Evolutionary conservation across 1,140 invertebrate genomes (phyloP), one percentile per base, ranked within the genome.

Genomic region (Drosophila lini): DNA sequence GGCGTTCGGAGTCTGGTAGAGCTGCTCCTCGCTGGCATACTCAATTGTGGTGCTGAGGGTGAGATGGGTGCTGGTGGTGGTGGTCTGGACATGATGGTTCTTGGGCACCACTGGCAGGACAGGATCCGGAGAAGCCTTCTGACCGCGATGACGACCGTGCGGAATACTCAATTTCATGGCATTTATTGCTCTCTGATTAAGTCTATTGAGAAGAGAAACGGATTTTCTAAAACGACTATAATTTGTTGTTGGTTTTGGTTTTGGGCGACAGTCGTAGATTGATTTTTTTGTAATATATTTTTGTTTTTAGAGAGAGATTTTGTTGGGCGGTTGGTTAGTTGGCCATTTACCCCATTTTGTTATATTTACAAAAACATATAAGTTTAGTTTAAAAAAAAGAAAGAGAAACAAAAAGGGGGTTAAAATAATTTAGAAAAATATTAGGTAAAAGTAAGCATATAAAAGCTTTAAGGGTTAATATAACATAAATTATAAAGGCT

Each of bases 181-280:
- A 71, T 91, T 92, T 74, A 91, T 78, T 74, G 91, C 83, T 86
- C 76, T 92, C 62, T 91, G 90, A 92, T 92, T 92, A 57, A 92
- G 83, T 90, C 85, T 92, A 89, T 91, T 92, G 68, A 92, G 89
- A 80, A 92, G 90, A 91, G 91, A 92, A 92, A 91, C 80, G 82
- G 91, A 91, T 92, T 92, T 92, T 88, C 90, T 91, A 88, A 92
- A 92, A 69, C 91, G 88, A 78, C 90, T 90, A 55, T 90, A 61
- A 74, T 67, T 81, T 73, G 32, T 77, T 68, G 42, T 71, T 53
- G 48, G 60, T 59, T 67, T 78, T 56, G 25, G 31, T 53, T 71
- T 80, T 67, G 44, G 44, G 31, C 73, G 57, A 77, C 64, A 69
- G 76, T 74, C 48, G 73, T 63, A 47, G 70, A 56, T 80, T 77